These are phyloP conservation scores for Siderastrea siderea DNA, from an alignment of 92 coral and sea anemone species.

Conservation along the genomic window DNA sequence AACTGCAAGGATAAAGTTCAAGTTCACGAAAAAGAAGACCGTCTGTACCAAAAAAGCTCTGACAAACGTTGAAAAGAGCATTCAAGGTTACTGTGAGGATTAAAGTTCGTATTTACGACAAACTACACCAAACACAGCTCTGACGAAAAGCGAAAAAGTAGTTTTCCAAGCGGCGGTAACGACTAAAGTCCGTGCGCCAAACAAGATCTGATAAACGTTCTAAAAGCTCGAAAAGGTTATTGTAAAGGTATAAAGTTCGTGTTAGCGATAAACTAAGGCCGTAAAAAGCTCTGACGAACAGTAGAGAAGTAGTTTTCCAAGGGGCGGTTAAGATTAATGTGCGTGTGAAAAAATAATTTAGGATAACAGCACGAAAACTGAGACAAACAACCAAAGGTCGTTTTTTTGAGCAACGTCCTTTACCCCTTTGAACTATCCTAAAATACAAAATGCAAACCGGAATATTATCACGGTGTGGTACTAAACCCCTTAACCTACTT, in stretches of 20 bases:
- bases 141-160: not conserved
- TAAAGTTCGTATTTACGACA: not conserved
- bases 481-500: not conserved
- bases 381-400: not conserved
- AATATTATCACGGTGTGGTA: not conserved
- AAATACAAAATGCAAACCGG: not conserved
- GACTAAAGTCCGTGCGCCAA: too few species aligned
- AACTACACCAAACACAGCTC: not conserved
- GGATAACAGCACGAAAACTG: too few species aligned
- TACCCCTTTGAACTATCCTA: not conserved
- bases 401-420: not conserved
- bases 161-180: too few species aligned
- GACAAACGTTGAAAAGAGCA: not conserved
- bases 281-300: not conserved
- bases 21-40: not conserved
- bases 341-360: too few species aligned
- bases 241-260: not conserved
- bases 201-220: too few species aligned
- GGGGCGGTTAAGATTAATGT: too few species aligned
- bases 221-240: not conserved
- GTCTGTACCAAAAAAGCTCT: not conserved
- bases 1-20: not conserved
- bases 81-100: not conserved
- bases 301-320: not conserved
- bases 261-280: not conserved